Percentiles rank a stretch among this genome's conserved stretches.
phyloP scores from a whole-genome alignment of 2,888 invertebrate genomes.

The Teinopalpus imperialis region DNA sequence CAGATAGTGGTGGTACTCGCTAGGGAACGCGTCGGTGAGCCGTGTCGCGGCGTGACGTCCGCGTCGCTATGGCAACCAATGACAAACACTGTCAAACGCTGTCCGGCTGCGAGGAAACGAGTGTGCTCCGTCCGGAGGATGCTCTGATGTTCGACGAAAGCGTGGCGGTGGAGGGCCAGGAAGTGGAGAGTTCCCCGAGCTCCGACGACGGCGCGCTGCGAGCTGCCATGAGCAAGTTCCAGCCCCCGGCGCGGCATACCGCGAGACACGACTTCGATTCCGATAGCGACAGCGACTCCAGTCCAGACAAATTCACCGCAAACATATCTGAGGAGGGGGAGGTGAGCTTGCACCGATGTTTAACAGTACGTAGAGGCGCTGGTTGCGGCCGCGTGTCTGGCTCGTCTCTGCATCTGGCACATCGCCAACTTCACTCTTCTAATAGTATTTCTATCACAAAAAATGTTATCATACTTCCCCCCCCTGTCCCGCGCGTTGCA shows the following conservation, averaged over 20 bases:
- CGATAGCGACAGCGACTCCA: slow-evolving; percentile 65
- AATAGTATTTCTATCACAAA: too few species aligned
- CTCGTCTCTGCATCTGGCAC: too few species aligned
- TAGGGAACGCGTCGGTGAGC: slow-evolving; percentile 39
- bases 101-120: slow-evolving; percentile 40
- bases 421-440: too few species aligned
- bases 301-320: slow-evolving; percentile 56
- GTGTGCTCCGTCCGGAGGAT: slow-evolving; percentile 33
- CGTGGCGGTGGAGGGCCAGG: slow-evolving; percentile 79
- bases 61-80: slow-evolving; percentile 68
- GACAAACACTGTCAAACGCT: slow-evolving; percentile 77
- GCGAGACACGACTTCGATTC: slow-evolving; percentile 73
- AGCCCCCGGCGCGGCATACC: slow-evolving; percentile 66
- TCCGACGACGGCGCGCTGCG: slow-evolving; percentile 55
- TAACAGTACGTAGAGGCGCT: too few species aligned
- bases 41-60: slow-evolving; percentile 43
- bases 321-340: slow-evolving; percentile 55
- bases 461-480: too few species aligned
- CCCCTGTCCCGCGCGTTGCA: too few species aligned
- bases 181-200: slow-evolving; percentile 77
- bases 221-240: slow-evolving; percentile 70
- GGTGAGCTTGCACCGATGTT: too few species aligned
- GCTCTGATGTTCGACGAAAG: slow-evolving; percentile 82
- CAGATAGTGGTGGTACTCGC: slow-evolving; percentile 25
- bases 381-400: too few species aligned